Conservation (phyloP, 2,797 vertebrate genomes). For the Protonibea diacanthus region DNA sequence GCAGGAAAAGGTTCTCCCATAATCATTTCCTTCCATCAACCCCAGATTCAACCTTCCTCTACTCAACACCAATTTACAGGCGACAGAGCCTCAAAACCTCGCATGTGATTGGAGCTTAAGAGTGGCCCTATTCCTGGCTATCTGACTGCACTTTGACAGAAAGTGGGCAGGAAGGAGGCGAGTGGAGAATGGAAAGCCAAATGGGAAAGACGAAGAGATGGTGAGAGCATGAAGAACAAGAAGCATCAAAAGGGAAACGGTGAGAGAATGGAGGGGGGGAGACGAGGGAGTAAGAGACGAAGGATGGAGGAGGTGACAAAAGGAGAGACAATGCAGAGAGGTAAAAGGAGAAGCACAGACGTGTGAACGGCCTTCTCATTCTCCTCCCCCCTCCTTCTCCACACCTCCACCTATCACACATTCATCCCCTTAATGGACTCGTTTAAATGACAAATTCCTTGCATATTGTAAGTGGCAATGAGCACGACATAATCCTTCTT, state of each 20-base stretch:
- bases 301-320: not conserved
- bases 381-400: not conserved
- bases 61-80: slow-evolving; percentile 49
- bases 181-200: slow-evolving; percentile 13
- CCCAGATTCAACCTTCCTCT: slow-evolving; percentile 31
- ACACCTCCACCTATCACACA: slow-evolving; percentile 38
- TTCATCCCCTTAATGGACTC: slow-evolving; percentile 73
- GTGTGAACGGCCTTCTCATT: not conserved
- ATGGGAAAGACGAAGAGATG: slow-evolving; percentile 9
- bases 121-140: slow-evolving; percentile 53
- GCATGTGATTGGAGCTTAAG: slow-evolving; percentile 54
- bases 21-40: slow-evolving; percentile 55
- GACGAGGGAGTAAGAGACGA: not conserved
- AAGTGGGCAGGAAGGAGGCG: slow-evolving; percentile 34
- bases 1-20: slow-evolving; percentile 33
- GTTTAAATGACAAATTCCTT: slow-evolving; percentile 78
- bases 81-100: slow-evolving; percentile 28
- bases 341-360: slow-evolving; percentile 1
- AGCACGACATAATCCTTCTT: slow-evolving; percentile 77
- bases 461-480: slow-evolving; percentile 76
- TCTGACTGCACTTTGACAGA: slow-evolving; percentile 53
- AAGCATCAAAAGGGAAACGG: no score
- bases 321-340: not conserved
- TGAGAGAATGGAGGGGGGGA: no score
- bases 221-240: not conserved